Evolutionary conservation across 2,888 invertebrate species (phyloP), one percentile per base, ranked within the genome.

Genomic region (Masnerella sp.): DNA sequence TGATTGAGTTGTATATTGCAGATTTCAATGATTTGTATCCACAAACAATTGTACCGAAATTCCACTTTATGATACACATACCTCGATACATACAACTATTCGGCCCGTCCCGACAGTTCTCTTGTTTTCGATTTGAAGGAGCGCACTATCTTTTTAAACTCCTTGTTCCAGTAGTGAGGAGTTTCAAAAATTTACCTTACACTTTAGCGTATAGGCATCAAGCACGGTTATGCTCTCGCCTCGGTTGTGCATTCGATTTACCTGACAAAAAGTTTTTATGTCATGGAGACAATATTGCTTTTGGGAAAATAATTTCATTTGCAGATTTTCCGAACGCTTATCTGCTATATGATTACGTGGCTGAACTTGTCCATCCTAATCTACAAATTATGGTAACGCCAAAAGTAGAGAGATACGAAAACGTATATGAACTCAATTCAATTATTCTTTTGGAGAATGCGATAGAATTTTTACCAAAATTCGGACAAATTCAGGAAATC

Each of bases 81-180:
- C 12, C 14, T 38, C 2, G 12, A 15, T 38, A 15, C 15, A 15
- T 38, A n/a, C n/a, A n/a, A n/a, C n/a, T n/a, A n/a, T n/a, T n/a
- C n/a, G n/a, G n/a, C n/a, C n/a, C n/a, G n/a, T n/a, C n/a, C n/a
- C n/a, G n/a, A n/a, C n/a, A n/a, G n/a, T n/a, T n/a, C n/a, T n/a
- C n/a, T n/a, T n/a, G n/a, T n/a, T n/a, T n/a, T n/a, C n/a, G n/a
- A n/a, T n/a, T n/a, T n/a, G 76, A 77, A 65, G 62, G 52, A 12
- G 32, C 67, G 7, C 78, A 76, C 64, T 56, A 72, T 11, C 74
- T 70, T 42, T 72, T 76, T 45, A 78, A 77, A 70, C 11, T 28
- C 12, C 40, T 75, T 28, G 68, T 75, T 14, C 30, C 70, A 30
- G 51, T 75, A 5, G 61, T 34, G 7, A 25, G 25, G 7, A n/a